phyloP scores from a whole-genome alignment of 2,888 invertebrate genomes.

The Yponomeuta malinellus region DNA sequence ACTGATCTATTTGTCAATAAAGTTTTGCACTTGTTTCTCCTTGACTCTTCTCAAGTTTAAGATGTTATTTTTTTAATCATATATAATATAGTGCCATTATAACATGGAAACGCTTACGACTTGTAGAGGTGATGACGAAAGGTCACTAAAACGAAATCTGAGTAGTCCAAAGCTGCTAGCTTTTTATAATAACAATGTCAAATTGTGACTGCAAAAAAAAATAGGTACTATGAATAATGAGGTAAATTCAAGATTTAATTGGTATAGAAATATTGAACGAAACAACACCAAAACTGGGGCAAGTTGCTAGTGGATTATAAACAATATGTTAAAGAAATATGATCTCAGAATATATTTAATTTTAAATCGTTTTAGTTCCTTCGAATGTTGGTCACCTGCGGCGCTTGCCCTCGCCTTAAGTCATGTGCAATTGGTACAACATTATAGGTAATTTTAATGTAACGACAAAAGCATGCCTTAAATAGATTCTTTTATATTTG shows the following conservation, averaged over 20 bases:
- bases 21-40: neutral
- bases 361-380: slow-evolving; percentile 57
- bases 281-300: slow-evolving; percentile 9
- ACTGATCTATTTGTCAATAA: neutral
- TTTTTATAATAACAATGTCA: neutral
- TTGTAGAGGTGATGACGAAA: neutral
- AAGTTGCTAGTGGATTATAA: slow-evolving; percentile 9
- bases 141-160: too few species aligned
- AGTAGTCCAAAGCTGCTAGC: too few species aligned
- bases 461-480: neutral
- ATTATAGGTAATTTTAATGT: neutral
- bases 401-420: slow-evolving; percentile 38
- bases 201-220: neutral
- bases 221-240: neutral
- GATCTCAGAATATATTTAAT: slow-evolving; percentile 27
- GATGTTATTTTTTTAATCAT: neutral
- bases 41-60: neutral
- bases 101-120: neutral
- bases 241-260: neutral
- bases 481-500: neutral
- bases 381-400: slow-evolving; percentile 38
- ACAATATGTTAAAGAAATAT: slow-evolving; percentile 17
- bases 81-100: neutral
- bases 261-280: neutral
- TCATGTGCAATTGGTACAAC: slow-evolving; percentile 34